Conservation (phyloP, 2,113 vertebrate genomes). For the Embiotoca jacksoni region DNA sequence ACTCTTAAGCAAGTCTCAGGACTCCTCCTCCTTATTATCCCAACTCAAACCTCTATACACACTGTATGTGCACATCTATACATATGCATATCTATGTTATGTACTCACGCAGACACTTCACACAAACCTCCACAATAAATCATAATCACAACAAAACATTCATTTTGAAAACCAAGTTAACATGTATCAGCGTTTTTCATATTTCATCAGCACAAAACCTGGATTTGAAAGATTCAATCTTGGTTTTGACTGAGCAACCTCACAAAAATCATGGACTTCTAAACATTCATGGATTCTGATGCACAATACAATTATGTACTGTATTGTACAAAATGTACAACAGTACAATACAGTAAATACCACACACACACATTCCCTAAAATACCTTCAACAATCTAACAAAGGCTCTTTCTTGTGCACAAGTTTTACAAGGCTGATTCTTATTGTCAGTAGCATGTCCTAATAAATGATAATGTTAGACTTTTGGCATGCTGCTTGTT, state of each 20-base stretch:
- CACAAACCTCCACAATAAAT: background rate
- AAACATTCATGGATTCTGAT: background rate
- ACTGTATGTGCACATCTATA: no score
- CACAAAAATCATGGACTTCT: background rate
- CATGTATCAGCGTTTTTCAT: background rate
- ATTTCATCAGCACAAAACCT: background rate
- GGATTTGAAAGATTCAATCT: background rate
- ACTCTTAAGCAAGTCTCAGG: no score
- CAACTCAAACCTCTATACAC: no score
- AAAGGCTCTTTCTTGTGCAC: conserved; percentile 1
- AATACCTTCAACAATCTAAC: conserved; percentile 23
- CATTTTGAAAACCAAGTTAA: background rate
- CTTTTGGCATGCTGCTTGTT: conserved; percentile 36
- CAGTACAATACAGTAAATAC: conserved; percentile 7
- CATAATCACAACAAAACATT: background rate
- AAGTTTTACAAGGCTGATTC: conserved; percentile 39
- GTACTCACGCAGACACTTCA: no score
- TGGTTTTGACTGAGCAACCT: background rate
- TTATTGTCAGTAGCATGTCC: conserved; percentile 35
- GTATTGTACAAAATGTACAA: no score
- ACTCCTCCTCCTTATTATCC: no score
- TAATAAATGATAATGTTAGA: conserved; percentile 62
- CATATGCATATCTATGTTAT: no score
- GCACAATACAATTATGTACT: background rate
- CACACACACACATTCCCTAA: conserved; percentile 4